Conservation (phyloP, 2,888 invertebrate species). For the Brassicogethes aeneus region DNA sequence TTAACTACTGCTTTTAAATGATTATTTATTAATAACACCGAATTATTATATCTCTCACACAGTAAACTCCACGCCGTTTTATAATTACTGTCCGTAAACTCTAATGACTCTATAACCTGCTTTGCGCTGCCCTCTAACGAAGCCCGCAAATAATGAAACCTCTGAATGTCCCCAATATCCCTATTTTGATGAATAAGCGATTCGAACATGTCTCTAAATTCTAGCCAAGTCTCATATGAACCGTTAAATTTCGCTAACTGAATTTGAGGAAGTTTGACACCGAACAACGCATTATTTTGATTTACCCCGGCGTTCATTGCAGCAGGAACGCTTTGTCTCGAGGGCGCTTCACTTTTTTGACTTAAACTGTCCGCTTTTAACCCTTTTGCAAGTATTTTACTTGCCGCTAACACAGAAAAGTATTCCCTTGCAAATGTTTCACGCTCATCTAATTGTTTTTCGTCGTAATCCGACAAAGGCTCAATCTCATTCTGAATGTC, state of each 20-base stretch:
- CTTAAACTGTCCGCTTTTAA: neutral
- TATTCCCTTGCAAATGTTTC: neutral
- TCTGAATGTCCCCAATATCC: neutral
- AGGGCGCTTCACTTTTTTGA: neutral
- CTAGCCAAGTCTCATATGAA: too few species aligned
- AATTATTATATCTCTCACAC: too few species aligned
- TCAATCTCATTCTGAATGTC: neutral
- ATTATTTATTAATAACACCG: too few species aligned
- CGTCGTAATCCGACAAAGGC: neutral
- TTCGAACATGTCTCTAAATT: too few species aligned
- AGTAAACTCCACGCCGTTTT: too few species aligned
- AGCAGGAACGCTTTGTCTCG: neutral
- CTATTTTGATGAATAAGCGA: too few species aligned
- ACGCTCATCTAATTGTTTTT: neutral
- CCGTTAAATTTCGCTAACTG: too few species aligned
- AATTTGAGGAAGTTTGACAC: too few species aligned
- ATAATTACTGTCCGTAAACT: neutral
- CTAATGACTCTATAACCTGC: neutral
- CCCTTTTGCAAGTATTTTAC: neutral
- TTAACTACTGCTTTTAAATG: constrained; percentile 14
- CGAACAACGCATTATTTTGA: too few species aligned
- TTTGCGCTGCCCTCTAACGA: neutral
- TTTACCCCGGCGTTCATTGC: neutral
- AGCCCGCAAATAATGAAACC: neutral
- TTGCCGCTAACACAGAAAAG: neutral